phyloP scores from a whole-genome alignment of 2,797 vertebrate species.

The Lepus oiostolus region DNA sequence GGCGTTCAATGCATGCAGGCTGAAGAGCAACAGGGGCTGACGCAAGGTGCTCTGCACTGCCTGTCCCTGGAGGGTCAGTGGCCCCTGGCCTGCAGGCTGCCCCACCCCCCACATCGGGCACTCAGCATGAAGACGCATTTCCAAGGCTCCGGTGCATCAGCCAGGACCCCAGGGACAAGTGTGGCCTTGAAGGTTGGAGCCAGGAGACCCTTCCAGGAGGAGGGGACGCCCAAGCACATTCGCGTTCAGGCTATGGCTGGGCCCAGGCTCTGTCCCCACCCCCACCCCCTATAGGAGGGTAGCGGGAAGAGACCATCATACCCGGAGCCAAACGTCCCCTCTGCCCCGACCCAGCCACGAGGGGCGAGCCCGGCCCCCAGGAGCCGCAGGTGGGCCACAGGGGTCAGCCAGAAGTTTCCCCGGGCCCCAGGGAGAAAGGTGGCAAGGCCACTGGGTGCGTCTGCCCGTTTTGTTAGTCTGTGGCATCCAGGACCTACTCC shows the following conservation, averaged over 20 bases:
- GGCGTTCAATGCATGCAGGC: neutral
- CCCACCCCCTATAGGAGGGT: fast-evolving
- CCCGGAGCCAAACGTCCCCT: neutral
- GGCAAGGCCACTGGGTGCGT: neutral
- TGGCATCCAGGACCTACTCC: too few relatives aligned
- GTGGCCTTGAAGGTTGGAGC: neutral
- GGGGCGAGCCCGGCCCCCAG: neutral
- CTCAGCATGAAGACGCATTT: neutral
- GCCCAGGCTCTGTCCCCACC: neutral
- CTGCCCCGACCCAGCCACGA: neutral
- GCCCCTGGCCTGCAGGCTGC: too few relatives aligned
- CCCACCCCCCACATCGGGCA: neutral
- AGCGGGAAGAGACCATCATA: neutral
- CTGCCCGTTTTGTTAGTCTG: too few relatives aligned
- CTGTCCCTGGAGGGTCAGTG: neutral
- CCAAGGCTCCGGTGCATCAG: neutral
- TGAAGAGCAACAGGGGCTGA: neutral
- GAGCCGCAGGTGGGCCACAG: neutral
- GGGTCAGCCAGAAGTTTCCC: neutral
- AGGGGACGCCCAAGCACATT: fast-evolving
- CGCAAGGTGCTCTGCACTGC: neutral
- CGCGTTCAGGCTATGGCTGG: too few relatives aligned
- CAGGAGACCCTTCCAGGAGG: neutral
- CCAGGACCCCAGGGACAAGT: neutral
- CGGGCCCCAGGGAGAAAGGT: neutral